These are phyloP conservation scores for Zoanthus gigantus DNA, from an alignment of 92 coral and sea anemone species.

Conservation along the genomic window DNA sequence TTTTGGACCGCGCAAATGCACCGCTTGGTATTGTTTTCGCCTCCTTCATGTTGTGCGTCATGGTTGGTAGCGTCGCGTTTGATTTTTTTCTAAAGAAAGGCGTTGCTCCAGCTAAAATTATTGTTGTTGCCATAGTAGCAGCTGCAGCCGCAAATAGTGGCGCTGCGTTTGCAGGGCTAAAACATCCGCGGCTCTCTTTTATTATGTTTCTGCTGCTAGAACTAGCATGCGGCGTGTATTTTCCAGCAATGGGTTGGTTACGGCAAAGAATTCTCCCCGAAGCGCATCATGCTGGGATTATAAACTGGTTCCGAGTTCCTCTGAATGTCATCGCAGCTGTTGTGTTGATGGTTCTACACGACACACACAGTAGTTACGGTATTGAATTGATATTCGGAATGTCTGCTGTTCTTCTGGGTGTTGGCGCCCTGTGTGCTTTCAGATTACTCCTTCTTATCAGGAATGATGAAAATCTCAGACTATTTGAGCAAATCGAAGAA, in stretches of 20 bases:
- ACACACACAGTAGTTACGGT: slow-evolving; percentile 96
- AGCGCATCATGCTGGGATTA: slow-evolving; percentile 98
- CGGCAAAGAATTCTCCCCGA: slow-evolving; percentile 94
- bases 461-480: slow-evolving; percentile 74
- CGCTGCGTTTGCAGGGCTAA: slow-evolving; percentile 90
- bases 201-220: slow-evolving; percentile 88
- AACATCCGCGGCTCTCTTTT: slow-evolving; percentile 92
- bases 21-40: slow-evolving; percentile 95
- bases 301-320: slow-evolving; percentile 99
- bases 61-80: slow-evolving; percentile 85
- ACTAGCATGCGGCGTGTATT: slow-evolving; percentile 93
- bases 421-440: slow-evolving; percentile 81
- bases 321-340: slow-evolving; percentile 93
- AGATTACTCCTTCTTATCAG: slow-evolving; percentile 73
- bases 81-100: slow-evolving; percentile 72
- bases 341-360: slow-evolving; percentile 93
- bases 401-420: slow-evolving; percentile 83
- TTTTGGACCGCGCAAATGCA: slow-evolving; percentile 91
- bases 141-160: slow-evolving; percentile 88
- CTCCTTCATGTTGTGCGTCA: slow-evolving; percentile 95
- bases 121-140: slow-evolving; percentile 72
- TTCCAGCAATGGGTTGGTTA: slow-evolving; percentile 99
- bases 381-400: slow-evolving; percentile 94
- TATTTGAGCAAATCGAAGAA: slow-evolving; percentile 68
- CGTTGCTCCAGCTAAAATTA: slow-evolving; percentile 78